Conservation (phyloP, 1,140 invertebrate species). For the Drosophila prosaltans region DNA sequence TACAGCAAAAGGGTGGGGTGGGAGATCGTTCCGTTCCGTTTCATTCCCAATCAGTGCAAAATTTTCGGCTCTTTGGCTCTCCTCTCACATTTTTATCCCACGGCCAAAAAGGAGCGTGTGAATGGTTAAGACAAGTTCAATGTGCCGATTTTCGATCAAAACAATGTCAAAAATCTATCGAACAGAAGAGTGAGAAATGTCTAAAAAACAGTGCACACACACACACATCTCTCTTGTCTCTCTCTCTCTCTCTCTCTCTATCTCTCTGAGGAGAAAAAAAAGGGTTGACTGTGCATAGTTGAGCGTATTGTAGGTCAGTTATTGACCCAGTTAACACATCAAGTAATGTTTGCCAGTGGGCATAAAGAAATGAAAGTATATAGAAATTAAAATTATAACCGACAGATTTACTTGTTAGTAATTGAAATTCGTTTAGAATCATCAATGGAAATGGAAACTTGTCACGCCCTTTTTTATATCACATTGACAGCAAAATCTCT, state of each 20-base stretch:
- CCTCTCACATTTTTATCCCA: constrained; percentile 73
- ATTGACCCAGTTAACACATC: constrained; percentile 65
- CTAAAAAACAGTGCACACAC: neutral
- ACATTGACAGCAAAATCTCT: neutral
- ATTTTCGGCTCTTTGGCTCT: neutral
- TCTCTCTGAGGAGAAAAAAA: neutral
- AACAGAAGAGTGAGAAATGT: constrained; percentile 29
- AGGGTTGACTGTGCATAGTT: constrained; percentile 28
- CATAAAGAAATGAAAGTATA: too few species aligned
- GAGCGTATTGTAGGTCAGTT: constrained; percentile 67
- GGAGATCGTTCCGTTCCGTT: neutral
- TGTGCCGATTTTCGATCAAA: constrained; percentile 42
- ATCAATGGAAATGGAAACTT: constrained; percentile 52
- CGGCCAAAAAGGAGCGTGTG: constrained; percentile 65
- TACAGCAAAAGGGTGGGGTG: neutral
- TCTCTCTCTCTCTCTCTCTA: too few species aligned
- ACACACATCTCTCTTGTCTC: neutral
- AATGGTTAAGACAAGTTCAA: constrained; percentile 56
- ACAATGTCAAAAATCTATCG: constrained; percentile 77
- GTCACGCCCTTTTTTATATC: constrained; percentile 47
- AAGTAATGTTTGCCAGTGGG: too few species aligned
- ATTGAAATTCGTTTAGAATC: constrained; percentile 68
- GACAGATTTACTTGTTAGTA: constrained; percentile 36
- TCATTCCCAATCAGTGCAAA: constrained; percentile 7
- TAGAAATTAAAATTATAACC: neutral